phyloP scores from a whole-genome alignment of 2,797 vertebrate genomes.

The Simalia tracyae region DNA sequence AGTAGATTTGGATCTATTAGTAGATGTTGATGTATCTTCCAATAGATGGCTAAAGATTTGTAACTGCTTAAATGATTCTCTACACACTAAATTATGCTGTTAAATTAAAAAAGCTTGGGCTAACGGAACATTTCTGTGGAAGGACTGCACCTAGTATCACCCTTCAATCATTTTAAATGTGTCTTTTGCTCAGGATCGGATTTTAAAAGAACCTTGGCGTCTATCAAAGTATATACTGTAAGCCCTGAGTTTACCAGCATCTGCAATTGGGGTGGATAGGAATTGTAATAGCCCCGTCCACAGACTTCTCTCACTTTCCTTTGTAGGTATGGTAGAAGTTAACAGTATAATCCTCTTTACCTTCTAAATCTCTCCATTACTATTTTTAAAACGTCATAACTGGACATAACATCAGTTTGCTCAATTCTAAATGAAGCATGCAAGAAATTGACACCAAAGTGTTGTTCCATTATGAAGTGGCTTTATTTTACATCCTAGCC shows the following conservation, averaged over 20 bases:
- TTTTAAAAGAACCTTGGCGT: background rate
- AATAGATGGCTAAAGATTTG: background rate
- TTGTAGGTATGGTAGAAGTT: background rate
- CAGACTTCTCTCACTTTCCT: background rate
- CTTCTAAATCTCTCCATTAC: background rate
- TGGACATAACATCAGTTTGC: constrained; percentile 32
- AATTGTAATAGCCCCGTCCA: background rate
- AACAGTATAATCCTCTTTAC: background rate
- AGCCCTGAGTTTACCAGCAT: background rate
- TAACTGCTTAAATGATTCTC: too few species aligned
- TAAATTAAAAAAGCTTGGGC: too few species aligned
- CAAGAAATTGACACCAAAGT: constrained; percentile 3
- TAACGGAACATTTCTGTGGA: too few species aligned
- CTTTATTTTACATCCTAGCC: constrained; percentile 21
- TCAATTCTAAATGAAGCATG: background rate
- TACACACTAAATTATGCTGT: too few species aligned
- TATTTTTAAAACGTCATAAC: background rate
- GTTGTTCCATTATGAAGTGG: constrained; percentile 6
- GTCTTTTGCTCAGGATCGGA: background rate
- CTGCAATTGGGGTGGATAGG: background rate
- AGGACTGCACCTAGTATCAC: too few species aligned
- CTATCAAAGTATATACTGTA: background rate
- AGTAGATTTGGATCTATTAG: background rate
- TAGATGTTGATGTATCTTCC: background rate
- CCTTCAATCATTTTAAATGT: background rate